Percentiles rank a stretch among this genome's conserved stretches.
These are phyloP conservation scores for Pituophis catenifer DNA, from an alignment of 2,113 vertebrate genomes.

Conservation along the genomic window DNA sequence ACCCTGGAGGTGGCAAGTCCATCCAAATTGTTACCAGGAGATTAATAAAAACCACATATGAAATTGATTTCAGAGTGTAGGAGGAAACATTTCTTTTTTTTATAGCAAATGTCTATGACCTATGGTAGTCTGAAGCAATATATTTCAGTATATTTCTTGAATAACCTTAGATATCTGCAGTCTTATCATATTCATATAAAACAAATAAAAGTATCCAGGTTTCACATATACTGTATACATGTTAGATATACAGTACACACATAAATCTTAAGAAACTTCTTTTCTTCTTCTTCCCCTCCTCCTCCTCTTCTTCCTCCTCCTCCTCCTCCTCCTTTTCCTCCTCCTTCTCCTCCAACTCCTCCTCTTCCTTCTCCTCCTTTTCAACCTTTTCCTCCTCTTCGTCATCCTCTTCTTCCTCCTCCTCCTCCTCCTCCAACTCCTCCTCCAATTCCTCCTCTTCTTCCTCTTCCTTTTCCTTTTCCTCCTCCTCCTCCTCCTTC, in stretches of 20 bases:
- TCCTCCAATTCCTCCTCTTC: too few relatives aligned
- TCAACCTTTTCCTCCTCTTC: too few relatives aligned
- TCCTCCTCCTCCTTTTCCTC: too few relatives aligned
- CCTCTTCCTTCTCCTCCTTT: too few relatives aligned
- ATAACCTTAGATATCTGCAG: background rate
- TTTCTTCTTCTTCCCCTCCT: too few relatives aligned
- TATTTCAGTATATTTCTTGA: background rate
- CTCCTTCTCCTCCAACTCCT: too few relatives aligned
- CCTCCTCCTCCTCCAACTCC: too few relatives aligned
- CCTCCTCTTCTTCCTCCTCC: too few relatives aligned
- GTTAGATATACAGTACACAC: background rate
- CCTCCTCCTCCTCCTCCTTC: too few relatives aligned
- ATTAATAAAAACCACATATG: conserved; percentile 30
- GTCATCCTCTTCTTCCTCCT: fast-evolving
- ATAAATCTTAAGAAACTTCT: background rate
- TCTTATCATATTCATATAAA: background rate
- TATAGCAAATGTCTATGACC: background rate
- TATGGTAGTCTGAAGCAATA: background rate
- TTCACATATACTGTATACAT: background rate
- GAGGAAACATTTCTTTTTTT: background rate
- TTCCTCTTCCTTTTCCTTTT: too few relatives aligned
- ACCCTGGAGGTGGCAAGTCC: conserved; percentile 39
- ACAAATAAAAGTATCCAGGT: background rate
- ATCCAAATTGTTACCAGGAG: conserved; percentile 20
- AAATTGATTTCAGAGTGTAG: background rate